Conservation (phyloP, 2,113 vertebrate species). For the Arvicanthis niloticus region DNA sequence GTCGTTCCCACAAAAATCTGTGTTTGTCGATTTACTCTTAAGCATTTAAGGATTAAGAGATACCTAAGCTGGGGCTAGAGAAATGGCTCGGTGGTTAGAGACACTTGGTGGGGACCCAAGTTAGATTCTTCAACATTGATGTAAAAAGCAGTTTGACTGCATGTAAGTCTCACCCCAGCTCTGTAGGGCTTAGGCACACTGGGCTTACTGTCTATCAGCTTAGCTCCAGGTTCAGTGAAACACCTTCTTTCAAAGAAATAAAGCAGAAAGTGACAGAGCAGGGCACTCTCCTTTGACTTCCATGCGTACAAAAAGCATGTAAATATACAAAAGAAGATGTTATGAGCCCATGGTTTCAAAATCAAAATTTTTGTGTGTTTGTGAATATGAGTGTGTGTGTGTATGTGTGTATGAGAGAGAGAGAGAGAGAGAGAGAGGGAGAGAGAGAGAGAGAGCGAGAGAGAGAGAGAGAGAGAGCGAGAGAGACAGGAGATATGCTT, state of each 20-base stretch:
- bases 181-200: background rate
- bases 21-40: background rate
- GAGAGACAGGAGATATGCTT: background rate
- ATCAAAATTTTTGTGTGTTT: background rate
- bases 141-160: background rate
- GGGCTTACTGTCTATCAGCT: background rate
- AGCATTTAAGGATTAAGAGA: background rate
- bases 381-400: background rate
- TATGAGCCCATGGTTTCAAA: background rate
- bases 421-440: too few relatives aligned
- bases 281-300: background rate
- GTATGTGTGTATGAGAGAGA: too few relatives aligned
- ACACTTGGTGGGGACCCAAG: background rate
- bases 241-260: background rate
- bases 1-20: accelerated
- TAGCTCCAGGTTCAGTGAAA: background rate
- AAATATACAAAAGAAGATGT: background rate
- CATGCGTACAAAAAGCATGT: background rate
- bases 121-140: too few relatives aligned
- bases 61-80: background rate
- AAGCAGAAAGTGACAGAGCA: background rate
- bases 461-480: background rate
- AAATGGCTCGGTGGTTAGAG: background rate
- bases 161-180: too few relatives aligned
- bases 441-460: background rate